Conservation (phyloP, 1,140 invertebrate genomes). For the Drosophila sucinea region DNA sequence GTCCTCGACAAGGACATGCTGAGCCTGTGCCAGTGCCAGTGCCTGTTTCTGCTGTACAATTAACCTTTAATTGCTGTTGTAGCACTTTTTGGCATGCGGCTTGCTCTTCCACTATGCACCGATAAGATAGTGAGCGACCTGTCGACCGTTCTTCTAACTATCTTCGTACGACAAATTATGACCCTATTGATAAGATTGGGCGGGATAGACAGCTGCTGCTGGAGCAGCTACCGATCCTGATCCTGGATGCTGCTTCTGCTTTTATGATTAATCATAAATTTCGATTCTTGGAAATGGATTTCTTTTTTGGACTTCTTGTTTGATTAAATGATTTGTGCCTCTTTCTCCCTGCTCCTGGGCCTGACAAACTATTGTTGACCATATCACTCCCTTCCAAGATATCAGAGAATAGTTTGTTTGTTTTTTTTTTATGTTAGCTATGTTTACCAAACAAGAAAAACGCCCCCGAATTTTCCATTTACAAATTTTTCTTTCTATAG, state of each 20-base stretch:
- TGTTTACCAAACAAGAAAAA: constrained; percentile 74
- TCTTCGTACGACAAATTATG: constrained; percentile 60
- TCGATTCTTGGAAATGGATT: constrained; percentile 13
- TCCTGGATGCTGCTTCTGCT: background rate
- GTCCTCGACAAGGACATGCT: constrained; percentile 15
- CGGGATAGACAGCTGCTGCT: constrained; percentile 17
- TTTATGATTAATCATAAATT: constrained; percentile 22
- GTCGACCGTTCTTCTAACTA: constrained; percentile 26
- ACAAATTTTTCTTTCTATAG: background rate
- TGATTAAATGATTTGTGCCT: constrained; percentile 66
- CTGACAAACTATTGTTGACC: constrained; percentile 44
- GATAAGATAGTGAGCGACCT: constrained; percentile 53
- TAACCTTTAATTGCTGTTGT: constrained; percentile 62
- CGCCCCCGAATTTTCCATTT: constrained; percentile 42
- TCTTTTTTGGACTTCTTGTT: constrained; percentile 24
- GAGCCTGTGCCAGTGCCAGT: background rate
- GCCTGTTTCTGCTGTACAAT: constrained; percentile 23
- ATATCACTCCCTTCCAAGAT: constrained; percentile 16
- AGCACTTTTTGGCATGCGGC: constrained; percentile 66
- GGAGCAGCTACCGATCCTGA: constrained; percentile 6
- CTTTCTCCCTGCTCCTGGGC: background rate
- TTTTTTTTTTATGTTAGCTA: background rate
- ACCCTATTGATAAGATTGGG: constrained; percentile 61
- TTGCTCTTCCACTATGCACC: constrained; percentile 26
- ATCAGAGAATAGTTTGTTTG: constrained; percentile 1